phyloP scores from a whole-genome alignment of 1,140 invertebrate species.

The Aphidius gifuensis region DNA sequence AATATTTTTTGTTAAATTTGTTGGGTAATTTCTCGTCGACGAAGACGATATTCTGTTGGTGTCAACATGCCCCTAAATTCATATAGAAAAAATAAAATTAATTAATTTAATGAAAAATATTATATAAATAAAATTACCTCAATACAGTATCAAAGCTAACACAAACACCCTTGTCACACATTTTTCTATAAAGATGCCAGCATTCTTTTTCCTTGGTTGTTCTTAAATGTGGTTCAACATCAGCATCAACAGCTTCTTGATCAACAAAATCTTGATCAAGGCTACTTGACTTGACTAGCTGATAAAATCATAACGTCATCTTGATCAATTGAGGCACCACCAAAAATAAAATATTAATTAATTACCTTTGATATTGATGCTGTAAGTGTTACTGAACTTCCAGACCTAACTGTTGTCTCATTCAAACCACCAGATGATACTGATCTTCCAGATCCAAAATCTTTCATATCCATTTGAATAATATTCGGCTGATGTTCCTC shows the following conservation, averaged over 20 bases:
- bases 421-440: no score
- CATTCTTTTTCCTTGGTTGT: slow-evolving; percentile 64
- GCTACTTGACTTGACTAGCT: slow-evolving; percentile 24
- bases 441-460: not conserved
- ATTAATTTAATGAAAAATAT: slow-evolving; percentile 11
- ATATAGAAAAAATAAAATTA: slow-evolving; percentile 16
- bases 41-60: slow-evolving; percentile 66
- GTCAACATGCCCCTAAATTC: slow-evolving; percentile 64
- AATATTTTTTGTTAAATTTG: not conserved
- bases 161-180: slow-evolving; percentile 68
- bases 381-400: slow-evolving; percentile 8
- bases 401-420: not conserved
- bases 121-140: slow-evolving; percentile 42
- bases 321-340: slow-evolving; percentile 19
- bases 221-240: slow-evolving; percentile 42
- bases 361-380: slow-evolving; percentile 21
- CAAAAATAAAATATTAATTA: slow-evolving; percentile 7
- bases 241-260: slow-evolving; percentile 5
- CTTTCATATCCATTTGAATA: slow-evolving; percentile 17
- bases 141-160: slow-evolving; percentile 68
- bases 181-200: slow-evolving; percentile 66
- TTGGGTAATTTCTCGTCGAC: slow-evolving; percentile 51
- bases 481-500: slow-evolving; percentile 7
- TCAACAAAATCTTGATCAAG: slow-evolving; percentile 4
- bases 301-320: slow-evolving; percentile 7